phyloP scores from a whole-genome alignment of 2,113 vertebrate genomes.

The Passer montanus region DNA sequence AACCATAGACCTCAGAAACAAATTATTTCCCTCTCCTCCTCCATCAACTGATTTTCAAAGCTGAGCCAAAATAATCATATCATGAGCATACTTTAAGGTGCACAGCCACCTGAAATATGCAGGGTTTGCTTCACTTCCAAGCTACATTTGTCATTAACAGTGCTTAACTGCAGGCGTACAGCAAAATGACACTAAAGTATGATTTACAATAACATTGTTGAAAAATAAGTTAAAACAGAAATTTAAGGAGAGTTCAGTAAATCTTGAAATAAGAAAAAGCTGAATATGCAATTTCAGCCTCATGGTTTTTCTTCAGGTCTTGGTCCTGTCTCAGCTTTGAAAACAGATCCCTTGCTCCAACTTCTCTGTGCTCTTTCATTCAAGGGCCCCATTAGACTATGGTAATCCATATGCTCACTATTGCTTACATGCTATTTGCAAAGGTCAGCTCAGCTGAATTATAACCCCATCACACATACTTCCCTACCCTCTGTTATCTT shows the following conservation, averaged over 20 bases:
- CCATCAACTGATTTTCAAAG: not conserved
- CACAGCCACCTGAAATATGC: slow-evolving; percentile 11
- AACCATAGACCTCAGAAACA: not conserved
- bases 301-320: slow-evolving; percentile 5
- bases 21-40: not conserved
- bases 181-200: not conserved
- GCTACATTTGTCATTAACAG: not conserved
- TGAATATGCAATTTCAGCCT: not conserved
- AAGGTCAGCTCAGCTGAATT: slow-evolving; percentile 31
- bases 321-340: slow-evolving; percentile 6
- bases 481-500: not conserved
- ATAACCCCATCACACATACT: not conserved
- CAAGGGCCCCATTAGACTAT: slow-evolving; percentile 31
- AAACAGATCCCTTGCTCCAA: slow-evolving; percentile 43
- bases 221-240: slow-evolving; percentile 18
- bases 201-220: not conserved
- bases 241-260: not conserved
- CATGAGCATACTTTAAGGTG: not conserved
- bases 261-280: not conserved
- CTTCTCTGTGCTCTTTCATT: slow-evolving; percentile 44
- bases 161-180: not conserved
- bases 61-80: slow-evolving; percentile 35
- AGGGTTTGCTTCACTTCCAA: not conserved
- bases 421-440: not conserved
- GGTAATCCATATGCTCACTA: slow-evolving; percentile 56